Percentiles rank a stretch among this genome's conserved stretches.
These are phyloP conservation scores for honey bee (Apis mellifera) DNA, from an alignment of 1,140 invertebrate genomes.

Conservation along the genomic window DNA sequence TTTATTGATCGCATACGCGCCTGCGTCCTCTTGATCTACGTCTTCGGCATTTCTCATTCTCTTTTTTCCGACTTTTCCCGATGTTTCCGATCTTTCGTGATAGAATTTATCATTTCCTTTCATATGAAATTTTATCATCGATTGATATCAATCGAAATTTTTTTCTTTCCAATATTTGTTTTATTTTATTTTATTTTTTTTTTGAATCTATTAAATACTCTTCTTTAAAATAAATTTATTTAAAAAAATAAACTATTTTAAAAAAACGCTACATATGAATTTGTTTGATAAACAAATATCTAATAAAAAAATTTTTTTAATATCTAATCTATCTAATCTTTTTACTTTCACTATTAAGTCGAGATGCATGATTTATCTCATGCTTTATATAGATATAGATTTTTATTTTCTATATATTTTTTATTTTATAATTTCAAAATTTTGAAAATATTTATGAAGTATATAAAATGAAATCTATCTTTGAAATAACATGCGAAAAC, in stretches of 20 bases:
- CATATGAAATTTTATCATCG: neutral
- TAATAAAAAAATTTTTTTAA: neutral
- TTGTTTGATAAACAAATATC: neutral
- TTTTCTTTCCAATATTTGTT: neutral
- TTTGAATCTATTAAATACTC: neutral
- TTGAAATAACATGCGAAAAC: neutral
- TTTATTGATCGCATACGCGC: slow-evolving; percentile 76
- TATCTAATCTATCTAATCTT: neutral
- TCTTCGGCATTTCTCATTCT: slow-evolving; percentile 19
- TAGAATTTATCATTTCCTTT: neutral
- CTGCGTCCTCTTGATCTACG: slow-evolving; percentile 61
- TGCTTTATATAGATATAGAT: neutral
- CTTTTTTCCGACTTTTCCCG: neutral
- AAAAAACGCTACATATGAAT: neutral
- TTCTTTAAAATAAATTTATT: no score
- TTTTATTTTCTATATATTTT: neutral
- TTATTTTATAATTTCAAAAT: neutral
- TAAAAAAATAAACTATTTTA: neutral
- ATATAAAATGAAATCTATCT: neutral
- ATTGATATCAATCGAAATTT: slow-evolving; percentile 1
- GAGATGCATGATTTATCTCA: neutral
- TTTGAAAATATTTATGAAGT: neutral
- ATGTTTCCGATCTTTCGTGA: no score
- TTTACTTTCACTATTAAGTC: neutral
- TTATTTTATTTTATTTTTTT: neutral